phyloP scores from a whole-genome alignment of 2,888 invertebrate genomes.

The Griposia aprilina region DNA sequence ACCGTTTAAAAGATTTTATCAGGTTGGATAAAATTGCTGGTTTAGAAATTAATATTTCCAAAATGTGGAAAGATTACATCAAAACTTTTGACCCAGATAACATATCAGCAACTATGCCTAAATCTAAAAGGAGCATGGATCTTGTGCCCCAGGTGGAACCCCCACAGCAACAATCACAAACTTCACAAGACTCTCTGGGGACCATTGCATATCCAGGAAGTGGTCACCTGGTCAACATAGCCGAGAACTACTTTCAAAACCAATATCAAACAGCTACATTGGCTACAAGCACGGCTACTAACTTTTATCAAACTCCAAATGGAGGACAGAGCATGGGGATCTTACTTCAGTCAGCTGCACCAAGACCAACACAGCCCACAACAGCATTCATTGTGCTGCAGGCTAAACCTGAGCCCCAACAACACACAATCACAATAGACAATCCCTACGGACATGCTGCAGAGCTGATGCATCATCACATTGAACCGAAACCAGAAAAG shows the following conservation, averaged over 20 bases:
- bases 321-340: slow-evolving; percentile 86
- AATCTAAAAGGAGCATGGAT: slow-evolving; percentile 85
- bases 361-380: slow-evolving; percentile 82
- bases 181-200: slow-evolving; percentile 80
- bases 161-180: slow-evolving; percentile 70
- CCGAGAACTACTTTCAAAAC: slow-evolving; percentile 89
- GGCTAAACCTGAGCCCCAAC: slow-evolving; percentile 84
- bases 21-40: slow-evolving; percentile 90
- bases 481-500: slow-evolving; percentile 73
- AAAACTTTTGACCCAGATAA: slow-evolving; percentile 89
- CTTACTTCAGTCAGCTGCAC: slow-evolving; percentile 82
- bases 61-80: slow-evolving; percentile 91
- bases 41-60: slow-evolving; percentile 90
- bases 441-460: slow-evolving; percentile 76
- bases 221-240: slow-evolving; percentile 87
- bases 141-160: slow-evolving; percentile 74
- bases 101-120: slow-evolving; percentile 87
- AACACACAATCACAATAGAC: slow-evolving; percentile 78
- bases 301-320: slow-evolving; percentile 87
- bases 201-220: slow-evolving; percentile 86
- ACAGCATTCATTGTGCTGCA: slow-evolving; percentile 87
- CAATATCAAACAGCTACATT: slow-evolving; percentile 86
- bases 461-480: slow-evolving; percentile 70
- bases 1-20: slow-evolving; percentile 88
- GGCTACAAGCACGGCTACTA: slow-evolving; percentile 79